A percentile compares a stretch with the other conserved stretches of the same genome.
phyloP scores from a whole-genome alignment of 2,888 invertebrate genomes.

The Salticus scenicus region DNA sequence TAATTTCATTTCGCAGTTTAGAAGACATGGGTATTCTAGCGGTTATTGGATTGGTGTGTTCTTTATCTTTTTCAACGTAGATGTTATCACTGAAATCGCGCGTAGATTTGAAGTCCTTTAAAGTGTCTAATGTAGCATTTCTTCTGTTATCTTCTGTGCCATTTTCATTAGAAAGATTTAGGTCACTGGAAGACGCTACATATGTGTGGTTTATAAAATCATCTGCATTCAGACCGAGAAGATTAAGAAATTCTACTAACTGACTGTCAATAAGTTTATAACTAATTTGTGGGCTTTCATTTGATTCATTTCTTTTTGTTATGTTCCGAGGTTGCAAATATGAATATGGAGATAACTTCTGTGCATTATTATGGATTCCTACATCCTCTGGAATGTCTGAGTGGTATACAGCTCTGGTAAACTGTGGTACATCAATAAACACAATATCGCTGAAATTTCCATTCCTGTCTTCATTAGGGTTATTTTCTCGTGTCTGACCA shows the following conservation, averaged over 20 bases:
- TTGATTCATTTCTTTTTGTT: neutral
- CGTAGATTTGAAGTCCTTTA: too few relatives aligned
- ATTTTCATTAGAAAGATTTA: too few relatives aligned
- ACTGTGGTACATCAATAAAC: slow-evolving; percentile 43
- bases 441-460: slow-evolving; percentile 32
- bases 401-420: slow-evolving; percentile 34
- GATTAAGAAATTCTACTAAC: slow-evolving; percentile 29
- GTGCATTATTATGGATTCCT: neutral
- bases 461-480: neutral
- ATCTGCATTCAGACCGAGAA: slow-evolving; percentile 24
- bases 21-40: too few relatives aligned
- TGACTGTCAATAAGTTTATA: slow-evolving; percentile 1
- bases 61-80: too few relatives aligned
- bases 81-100: too few relatives aligned
- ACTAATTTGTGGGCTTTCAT: neutral
- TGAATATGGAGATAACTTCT: neutral
- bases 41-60: too few relatives aligned
- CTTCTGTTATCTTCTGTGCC: too few relatives aligned
- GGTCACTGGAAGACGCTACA: too few relatives aligned
- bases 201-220: too few relatives aligned
- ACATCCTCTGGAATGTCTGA: slow-evolving; percentile 31
- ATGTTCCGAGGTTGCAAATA: neutral
- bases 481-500: slow-evolving; percentile 3
- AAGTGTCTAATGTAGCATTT: too few relatives aligned
- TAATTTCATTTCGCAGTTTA: too few relatives aligned